Percentiles rank a stretch among this genome's conserved stretches.
These are phyloP conservation scores for Lasioglossum baleicum DNA, from an alignment of 1,140 invertebrate genomes.

Conservation along the genomic window DNA sequence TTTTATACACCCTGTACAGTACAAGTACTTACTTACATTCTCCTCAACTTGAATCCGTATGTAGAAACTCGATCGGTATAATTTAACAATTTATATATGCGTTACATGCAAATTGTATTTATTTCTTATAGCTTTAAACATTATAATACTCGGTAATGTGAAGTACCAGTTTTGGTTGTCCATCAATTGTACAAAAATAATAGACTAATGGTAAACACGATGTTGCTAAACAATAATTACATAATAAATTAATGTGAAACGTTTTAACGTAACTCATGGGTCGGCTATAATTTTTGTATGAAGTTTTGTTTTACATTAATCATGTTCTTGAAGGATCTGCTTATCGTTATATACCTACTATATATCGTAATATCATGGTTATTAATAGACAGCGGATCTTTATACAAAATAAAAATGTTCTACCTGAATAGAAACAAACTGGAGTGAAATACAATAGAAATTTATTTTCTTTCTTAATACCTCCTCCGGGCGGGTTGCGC, in stretches of 20 bases:
- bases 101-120: not conserved
- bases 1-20: not conserved
- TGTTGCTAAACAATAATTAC: slow-evolving; percentile 25
- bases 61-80: not conserved
- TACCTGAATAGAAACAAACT: too few relatives aligned
- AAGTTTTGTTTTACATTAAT: not conserved
- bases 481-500: too few relatives aligned
- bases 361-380: too few relatives aligned
- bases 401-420: too few relatives aligned
- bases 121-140: not conserved
- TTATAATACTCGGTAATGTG: slow-evolving; percentile 9
- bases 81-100: not conserved
- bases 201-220: not conserved
- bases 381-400: too few relatives aligned
- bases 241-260: slow-evolving; percentile 20
- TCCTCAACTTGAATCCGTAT: not conserved
- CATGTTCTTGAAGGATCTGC: too few relatives aligned
- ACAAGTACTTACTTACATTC: not conserved
- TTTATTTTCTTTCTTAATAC: too few relatives aligned
- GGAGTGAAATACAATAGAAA: too few relatives aligned
- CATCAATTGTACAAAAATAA: slow-evolving; percentile 27
- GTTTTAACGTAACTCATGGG: not conserved
- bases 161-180: slow-evolving; percentile 3
- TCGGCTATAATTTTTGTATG: not conserved
- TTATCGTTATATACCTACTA: too few relatives aligned